Evolutionary conservation across 2,888 invertebrate species (phyloP), one percentile per base, ranked within the genome.

Genomic region (Liopterus haemorrhoidalis): DNA sequence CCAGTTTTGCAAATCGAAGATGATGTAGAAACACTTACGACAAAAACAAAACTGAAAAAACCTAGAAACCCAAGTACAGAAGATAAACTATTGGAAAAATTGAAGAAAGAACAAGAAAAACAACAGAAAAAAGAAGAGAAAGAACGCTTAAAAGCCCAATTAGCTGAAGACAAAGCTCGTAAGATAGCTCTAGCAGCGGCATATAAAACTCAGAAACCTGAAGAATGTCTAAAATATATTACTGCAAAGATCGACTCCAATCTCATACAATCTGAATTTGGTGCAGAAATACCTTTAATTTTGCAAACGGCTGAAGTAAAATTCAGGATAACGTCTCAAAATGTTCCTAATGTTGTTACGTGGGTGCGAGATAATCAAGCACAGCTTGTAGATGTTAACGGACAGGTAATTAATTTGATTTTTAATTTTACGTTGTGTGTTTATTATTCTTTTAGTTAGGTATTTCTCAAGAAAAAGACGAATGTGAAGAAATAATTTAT

Each of bases 321-420:
- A 14, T 68, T 59, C 49, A 57, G 54, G 37, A 37, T 62, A 5
- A 49, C 56, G 6, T 54, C 61, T 8, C 65, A 69, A 52, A 33
- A 61, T 15, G 52, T 68, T 43, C 59, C 69, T 11, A 62, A 63
- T 35, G 61, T 66, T 37, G 60, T 74, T 22, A 62, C 63, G 2
- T 74, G 73, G 73, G 66, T 11, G 11, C 18, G 38, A 14, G 33
- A 45, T 18, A 32, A 21, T 20, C 43, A 44, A 38, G 11, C 43
- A 3, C 37, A 44, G 24, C 12, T 44, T 24, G 14, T 24, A 16
- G 31, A 35, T 30, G 19, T 44, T n/a, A 25, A 37, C 6, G 43
- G 43, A 20, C 31, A 44, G 31, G 42, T 42, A 42, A 19, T 2
- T 32, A 5, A 8, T 11, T 14, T 14, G 12, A 38, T n/a, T 25